A percentile compares a stretch with the other conserved stretches of the same genome.
These are phyloP conservation scores for Bos javanicus DNA, from an alignment of 2,113 vertebrate species.

Conservation along the genomic window DNA sequence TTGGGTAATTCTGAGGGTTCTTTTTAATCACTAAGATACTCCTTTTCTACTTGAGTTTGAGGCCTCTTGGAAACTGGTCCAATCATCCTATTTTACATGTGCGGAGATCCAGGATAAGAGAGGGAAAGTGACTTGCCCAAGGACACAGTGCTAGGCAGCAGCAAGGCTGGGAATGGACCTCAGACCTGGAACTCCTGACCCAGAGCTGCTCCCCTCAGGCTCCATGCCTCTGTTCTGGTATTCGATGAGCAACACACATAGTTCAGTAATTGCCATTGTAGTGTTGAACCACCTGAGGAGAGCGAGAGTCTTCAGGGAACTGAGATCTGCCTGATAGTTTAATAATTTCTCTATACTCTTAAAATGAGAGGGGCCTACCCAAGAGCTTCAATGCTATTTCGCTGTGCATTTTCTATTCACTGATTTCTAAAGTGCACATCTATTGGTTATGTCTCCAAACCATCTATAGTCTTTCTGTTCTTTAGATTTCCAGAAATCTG, in stretches of 20 bases:
- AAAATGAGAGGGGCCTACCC: background rate
- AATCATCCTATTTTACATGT: background rate
- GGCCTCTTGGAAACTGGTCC: background rate
- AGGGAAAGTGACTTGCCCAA: background rate
- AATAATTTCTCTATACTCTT: background rate
- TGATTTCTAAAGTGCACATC: background rate
- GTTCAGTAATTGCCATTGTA: background rate
- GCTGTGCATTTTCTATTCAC: background rate
- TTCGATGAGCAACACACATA: accelerated
- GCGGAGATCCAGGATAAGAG: background rate
- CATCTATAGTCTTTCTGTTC: background rate
- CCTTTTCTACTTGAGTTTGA: background rate
- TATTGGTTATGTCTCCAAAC: background rate
- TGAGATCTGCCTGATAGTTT: background rate
- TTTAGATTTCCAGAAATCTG: background rate
- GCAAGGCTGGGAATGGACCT: background rate
- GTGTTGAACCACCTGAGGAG: background rate
- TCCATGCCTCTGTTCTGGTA: background rate
- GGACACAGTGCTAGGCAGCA: background rate
- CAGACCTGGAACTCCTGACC: background rate
- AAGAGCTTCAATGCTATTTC: background rate
- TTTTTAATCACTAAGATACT: background rate
- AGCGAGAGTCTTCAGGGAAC: background rate
- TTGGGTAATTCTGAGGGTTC: background rate
- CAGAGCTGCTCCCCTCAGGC: too few species aligned